phyloP scores from a whole-genome alignment of 2,797 vertebrate genomes.

The Synanceia verrucosa region DNA sequence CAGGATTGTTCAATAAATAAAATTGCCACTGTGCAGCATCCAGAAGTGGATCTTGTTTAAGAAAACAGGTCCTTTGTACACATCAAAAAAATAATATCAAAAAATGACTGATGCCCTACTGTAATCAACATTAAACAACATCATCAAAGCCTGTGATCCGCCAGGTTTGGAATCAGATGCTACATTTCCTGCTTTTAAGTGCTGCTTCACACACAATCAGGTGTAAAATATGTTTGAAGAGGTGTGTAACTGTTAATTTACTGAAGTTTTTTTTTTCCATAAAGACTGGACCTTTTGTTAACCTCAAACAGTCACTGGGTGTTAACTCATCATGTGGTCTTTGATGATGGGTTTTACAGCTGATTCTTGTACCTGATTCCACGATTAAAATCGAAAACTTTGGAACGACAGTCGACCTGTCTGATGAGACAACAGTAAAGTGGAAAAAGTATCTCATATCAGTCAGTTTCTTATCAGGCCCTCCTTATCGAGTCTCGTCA shows the following conservation, averaged over 20 bases:
- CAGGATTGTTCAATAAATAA: neutral
- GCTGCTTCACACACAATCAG: constrained; percentile 23
- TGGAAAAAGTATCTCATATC: neutral
- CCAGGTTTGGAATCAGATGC: constrained; percentile 9
- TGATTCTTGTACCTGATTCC: neutral
- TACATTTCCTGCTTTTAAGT: constrained; percentile 20
- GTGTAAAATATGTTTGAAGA: constrained; percentile 26
- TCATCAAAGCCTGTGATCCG: constrained; percentile 20
- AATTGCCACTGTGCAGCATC: neutral
- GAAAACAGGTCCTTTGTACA: neutral
- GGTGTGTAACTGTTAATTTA: neutral
- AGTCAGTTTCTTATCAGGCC: constrained; percentile 30
- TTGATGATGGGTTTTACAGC: neutral
- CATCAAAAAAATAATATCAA: neutral
- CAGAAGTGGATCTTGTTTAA: neutral
- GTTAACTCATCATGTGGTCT: neutral
- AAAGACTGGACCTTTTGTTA: no score
- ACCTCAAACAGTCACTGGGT: neutral
- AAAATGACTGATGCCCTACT: neutral
- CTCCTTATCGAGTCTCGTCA: constrained; percentile 25
- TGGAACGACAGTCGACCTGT: neutral
- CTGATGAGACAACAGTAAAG: constrained; percentile 1
- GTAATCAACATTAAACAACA: constrained; percentile 16
- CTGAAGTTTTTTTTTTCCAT: no score
- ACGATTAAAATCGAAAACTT: neutral